Evolutionary conservation across 2,888 invertebrate species (phyloP).

Genomic region (Aquatica leii): DNA sequence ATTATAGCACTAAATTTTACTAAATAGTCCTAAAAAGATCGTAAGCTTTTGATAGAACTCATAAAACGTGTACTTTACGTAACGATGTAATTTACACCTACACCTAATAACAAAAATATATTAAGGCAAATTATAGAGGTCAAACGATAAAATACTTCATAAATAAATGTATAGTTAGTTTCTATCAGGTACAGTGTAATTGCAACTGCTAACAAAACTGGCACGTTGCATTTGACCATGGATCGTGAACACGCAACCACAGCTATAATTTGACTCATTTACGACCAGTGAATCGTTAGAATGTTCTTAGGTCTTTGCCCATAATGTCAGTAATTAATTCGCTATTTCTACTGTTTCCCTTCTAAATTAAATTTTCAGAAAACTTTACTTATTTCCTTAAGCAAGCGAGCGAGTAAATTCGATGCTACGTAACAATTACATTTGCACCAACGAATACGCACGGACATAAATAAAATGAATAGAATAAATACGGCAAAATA

Average conservation of each 20-base stretch:
- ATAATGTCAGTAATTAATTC: conserved; percentile 33
- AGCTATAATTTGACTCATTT: conserved; percentile 35
- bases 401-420: too few relatives aligned
- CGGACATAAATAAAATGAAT: conserved; percentile 21
- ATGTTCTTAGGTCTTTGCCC: conserved; percentile 29
- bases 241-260: conserved; percentile 45
- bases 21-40: not conserved
- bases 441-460: conserved; percentile 1
- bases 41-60: too few relatives aligned
- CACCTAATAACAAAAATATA: conserved; percentile 18
- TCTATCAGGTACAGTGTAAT: conserved; percentile 34
- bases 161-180: conserved; percentile 31
- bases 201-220: conserved; percentile 43
- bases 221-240: conserved; percentile 36
- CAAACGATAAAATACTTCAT: conserved; percentile 21
- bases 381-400: too few relatives aligned
- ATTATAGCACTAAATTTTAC: conserved; percentile 11
- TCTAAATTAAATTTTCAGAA: too few relatives aligned
- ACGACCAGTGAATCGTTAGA: conserved; percentile 36
- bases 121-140: conserved; percentile 23
- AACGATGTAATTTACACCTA: not conserved
- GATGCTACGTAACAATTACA: not conserved
- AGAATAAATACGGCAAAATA: conserved; percentile 21
- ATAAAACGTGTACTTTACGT: not conserved
- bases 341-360: too few relatives aligned